Conservation (phyloP, 2,113 vertebrate genomes). For the Trochalopteron elliotii region DNA sequence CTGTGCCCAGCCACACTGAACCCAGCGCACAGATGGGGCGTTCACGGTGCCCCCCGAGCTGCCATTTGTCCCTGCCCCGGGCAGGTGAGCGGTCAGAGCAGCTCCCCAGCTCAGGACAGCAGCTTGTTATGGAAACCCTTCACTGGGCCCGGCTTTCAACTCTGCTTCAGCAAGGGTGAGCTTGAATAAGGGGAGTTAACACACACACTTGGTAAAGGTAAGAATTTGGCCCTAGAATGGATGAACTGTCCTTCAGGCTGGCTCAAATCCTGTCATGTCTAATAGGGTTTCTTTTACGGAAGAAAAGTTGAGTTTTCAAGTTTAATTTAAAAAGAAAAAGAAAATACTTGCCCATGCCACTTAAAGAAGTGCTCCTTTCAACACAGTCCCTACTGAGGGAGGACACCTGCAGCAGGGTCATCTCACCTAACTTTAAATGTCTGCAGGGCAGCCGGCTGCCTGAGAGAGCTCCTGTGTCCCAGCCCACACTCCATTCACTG, state of each 20-base stretch:
- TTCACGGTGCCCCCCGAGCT: not conserved
- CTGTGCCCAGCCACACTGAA: rapidly evolving
- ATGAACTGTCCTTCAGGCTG: not conserved
- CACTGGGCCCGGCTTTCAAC: not conserved
- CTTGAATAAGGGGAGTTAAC: too few relatives aligned
- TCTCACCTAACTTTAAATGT: not conserved
- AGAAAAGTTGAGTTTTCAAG: not conserved
- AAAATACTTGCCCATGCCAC: not conserved
- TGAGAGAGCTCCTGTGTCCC: not conserved
- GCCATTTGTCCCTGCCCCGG: not conserved
- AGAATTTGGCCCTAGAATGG: not conserved
- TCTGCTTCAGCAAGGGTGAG: not conserved
- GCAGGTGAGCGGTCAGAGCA: not conserved
- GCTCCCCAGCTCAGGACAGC: not conserved
- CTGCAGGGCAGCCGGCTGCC: slow-evolving; percentile 2
- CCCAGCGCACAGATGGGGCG: not conserved
- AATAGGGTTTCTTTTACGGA: not conserved
- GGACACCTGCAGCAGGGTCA: not conserved
- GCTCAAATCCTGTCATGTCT: not conserved
- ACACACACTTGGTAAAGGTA: not conserved
- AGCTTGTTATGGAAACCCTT: not conserved
- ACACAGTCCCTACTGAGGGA: not conserved
- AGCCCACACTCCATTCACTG: not conserved
- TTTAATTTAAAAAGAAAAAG: not conserved
- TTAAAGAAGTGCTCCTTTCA: not conserved